Base-by-base conservation (phyloP, 1,140 invertebrate genomes). In the Brachionus asplanchnoidis region DNA sequence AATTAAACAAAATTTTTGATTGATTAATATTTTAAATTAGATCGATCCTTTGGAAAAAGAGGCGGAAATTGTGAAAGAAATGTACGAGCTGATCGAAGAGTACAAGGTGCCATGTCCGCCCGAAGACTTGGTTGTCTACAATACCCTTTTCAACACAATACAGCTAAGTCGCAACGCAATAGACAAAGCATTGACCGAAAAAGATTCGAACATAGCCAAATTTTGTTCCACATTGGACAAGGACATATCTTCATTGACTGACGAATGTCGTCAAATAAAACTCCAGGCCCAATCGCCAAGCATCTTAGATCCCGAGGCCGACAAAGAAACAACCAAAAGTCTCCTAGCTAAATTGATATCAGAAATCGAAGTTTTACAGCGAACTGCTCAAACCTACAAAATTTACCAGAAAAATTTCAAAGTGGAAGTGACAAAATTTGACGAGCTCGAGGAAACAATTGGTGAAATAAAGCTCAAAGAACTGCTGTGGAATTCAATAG, bases 401-500 rank as follows among this genome's bases (percentile, higher is more conserved):
- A 87, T 86, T 9, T 90, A 90, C 85, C 90, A 90, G 86, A 90
- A 90, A 86, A 89, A 89, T 86, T 90, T 91, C 46, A 85, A 93
- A 91, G 91, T 94, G 26, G 94, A 95, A 87, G 92, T 94, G 20
- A 93, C 93, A 2, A 92, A 94, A 87, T 93, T 94, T 87, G 94
- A 95, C 50, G 91, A 93, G 14, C 89, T 96, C 60, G 94, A 95
- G 84, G 92, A 94, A 87, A 93, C 94, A 0, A 92, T 93, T 85
- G 93, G 92, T 83, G 93, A 95, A 86, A 92, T 95, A 1, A 94
- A 93, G 87, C 88, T 95, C 28, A 92, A 94, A 53, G 92, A 93
- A 87, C 90, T 94, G 50, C 88, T 96, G 0, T 95, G 94, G 93
- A 93, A 93, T 50, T 93, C 92, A 50, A 89, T 93, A 1, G 92